phyloP scores from a whole-genome alignment of 92 coral and sea anemone genomes.

The Umimayanthus kanabou region DNA sequence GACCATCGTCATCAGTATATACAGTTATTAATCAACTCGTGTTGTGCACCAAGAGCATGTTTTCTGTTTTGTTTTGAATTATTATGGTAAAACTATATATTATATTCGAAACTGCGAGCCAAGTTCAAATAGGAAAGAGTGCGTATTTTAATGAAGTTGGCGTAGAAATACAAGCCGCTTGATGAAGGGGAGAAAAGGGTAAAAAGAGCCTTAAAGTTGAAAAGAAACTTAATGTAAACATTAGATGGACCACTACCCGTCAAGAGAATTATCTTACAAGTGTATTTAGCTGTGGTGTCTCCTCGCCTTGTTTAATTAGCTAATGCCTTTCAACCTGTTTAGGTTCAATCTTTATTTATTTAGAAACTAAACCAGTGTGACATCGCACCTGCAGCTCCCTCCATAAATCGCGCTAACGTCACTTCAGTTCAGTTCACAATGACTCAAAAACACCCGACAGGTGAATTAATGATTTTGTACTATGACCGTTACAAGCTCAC shows the following conservation, averaged over 20 bases:
- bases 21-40: neutral
- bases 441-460: neutral
- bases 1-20: neutral
- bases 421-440: neutral
- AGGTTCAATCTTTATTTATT: too few species aligned
- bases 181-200: too few species aligned
- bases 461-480: neutral
- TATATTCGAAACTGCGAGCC: neutral
- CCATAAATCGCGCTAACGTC: neutral
- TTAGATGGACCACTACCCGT: neutral
- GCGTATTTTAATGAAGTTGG: too few species aligned
- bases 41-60: neutral
- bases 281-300: neutral
- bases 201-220: too few species aligned
- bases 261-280: neutral
- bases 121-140: neutral
- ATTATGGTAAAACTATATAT: too few species aligned
- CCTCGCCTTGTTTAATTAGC: neutral
- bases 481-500: neutral
- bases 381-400: neutral
- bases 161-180: too few species aligned
- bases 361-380: neutral
- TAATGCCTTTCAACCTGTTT: neutral
- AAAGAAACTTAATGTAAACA: too few species aligned
- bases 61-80: neutral